phyloP scores from a whole-genome alignment of 2,888 invertebrate genomes.

The Rotaria macrura region DNA sequence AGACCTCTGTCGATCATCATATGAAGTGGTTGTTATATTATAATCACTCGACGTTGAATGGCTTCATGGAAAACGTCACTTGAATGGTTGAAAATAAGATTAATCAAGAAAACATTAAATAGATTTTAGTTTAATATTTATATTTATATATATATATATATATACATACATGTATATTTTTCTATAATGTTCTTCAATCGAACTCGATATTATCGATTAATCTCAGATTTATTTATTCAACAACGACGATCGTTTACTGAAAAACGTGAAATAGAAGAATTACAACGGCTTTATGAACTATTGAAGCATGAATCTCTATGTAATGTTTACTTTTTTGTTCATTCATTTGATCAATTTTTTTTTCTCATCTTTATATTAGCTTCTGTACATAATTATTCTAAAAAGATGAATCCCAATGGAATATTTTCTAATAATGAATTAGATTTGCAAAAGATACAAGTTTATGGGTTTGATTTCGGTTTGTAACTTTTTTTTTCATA shows the following conservation, averaged over 20 bases:
- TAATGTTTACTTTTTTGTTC: not conserved
- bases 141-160: too few relatives aligned
- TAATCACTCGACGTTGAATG: not conserved
- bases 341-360: not conserved
- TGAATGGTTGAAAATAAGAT: not conserved
- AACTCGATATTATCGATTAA: not conserved
- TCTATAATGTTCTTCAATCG: not conserved
- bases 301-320: not conserved
- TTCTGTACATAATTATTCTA: not conserved
- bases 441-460: constrained; percentile 75
- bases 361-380: not conserved
- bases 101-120: not conserved
- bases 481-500: too few relatives aligned
- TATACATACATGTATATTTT: not conserved
- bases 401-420: constrained; percentile 59
- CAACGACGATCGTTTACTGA: not conserved
- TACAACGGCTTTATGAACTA: not conserved
- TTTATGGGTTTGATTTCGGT: constrained; percentile 83
- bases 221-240: not conserved
- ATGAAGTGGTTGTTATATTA: not conserved
- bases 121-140: not conserved
- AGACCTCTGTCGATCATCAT: not conserved
- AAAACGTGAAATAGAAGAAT: not conserved
- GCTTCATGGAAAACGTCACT: not conserved
- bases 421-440: constrained; percentile 94